Conservation (phyloP, 2,797 vertebrate genomes). For the Enteromius treurensis region DNA sequence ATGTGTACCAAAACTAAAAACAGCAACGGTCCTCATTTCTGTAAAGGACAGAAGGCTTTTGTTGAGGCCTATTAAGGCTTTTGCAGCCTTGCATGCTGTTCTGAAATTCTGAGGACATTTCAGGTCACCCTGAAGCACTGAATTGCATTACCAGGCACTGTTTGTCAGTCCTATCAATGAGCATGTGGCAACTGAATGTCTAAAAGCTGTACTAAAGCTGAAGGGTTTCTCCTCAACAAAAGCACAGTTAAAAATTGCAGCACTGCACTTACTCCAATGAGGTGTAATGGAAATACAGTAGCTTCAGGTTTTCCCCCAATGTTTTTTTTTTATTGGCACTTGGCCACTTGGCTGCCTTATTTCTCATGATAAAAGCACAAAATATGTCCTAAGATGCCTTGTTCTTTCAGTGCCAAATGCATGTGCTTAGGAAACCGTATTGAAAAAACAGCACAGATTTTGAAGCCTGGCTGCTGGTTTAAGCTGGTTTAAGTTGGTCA, state of each 20-base stretch:
- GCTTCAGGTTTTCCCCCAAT: constrained; percentile 49
- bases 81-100: constrained; percentile 18
- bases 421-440: too few species aligned
- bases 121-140: constrained; percentile 52
- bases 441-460: too few species aligned
- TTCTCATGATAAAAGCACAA: constrained; percentile 8
- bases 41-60: constrained; percentile 35
- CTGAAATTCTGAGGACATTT: constrained; percentile 32
- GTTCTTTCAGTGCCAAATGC: not conserved
- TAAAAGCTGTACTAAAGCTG: constrained; percentile 36
- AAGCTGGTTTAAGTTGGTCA: too few species aligned
- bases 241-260: constrained; percentile 33
- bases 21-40: constrained; percentile 30
- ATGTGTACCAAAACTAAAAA: constrained; percentile 36
- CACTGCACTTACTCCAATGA: constrained; percentile 54
- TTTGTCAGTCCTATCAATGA: constrained; percentile 57
- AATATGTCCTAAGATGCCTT: not conserved
- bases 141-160: constrained; percentile 61
- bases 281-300: constrained; percentile 51
- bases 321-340: constrained; percentile 51
- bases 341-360: constrained; percentile 49
- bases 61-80: constrained; percentile 23
- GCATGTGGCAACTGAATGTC: constrained; percentile 33
- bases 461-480: too few species aligned
- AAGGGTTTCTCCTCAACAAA: constrained; percentile 46